A percentile compares a stretch with the other conserved stretches of the same genome.
Evolutionary conservation across 2,888 invertebrate species (phyloP).

Genomic region (Cephus spinipes): DNA sequence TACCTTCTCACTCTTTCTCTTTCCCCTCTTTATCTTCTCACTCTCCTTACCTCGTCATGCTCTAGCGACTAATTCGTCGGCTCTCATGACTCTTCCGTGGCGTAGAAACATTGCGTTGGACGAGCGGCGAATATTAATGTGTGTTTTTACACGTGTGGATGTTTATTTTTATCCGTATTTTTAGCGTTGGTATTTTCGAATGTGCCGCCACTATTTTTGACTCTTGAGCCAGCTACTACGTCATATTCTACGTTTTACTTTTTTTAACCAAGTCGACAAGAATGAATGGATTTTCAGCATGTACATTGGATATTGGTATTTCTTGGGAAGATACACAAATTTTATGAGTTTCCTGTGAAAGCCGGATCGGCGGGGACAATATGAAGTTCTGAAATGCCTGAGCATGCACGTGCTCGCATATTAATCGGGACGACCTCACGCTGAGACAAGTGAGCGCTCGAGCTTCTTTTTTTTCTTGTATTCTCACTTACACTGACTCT

Average conservation of each 20-base stretch:
- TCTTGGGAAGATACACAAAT: neutral
- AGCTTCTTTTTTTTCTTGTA: neutral
- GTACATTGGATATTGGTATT: neutral
- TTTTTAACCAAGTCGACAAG: neutral
- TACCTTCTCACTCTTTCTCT: neutral
- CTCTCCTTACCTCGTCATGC: neutral
- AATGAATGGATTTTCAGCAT: conserved; percentile 1
- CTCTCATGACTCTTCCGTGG: conserved; percentile 2
- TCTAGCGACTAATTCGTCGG: neutral
- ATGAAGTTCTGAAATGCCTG: neutral
- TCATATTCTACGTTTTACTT: neutral
- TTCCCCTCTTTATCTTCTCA: neutral
- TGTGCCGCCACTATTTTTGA: conserved; percentile 56
- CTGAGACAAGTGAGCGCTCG: conserved; percentile 19
- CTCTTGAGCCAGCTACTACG: conserved; percentile 4
- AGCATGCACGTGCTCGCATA: neutral
- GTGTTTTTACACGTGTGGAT: conserved; percentile 60
- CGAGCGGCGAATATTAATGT: conserved; percentile 55
- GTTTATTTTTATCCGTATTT: conserved; percentile 61
- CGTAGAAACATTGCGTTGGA: conserved; percentile 35
- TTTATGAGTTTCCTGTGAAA: neutral
- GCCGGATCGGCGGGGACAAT: neutral
- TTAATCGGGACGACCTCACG: conserved; percentile 33
- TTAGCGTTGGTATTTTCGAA: conserved; percentile 61
- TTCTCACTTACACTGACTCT: neutral